phyloP scores from a whole-genome alignment of 1,140 invertebrate species.

The Stegodyphus dumicola region DNA sequence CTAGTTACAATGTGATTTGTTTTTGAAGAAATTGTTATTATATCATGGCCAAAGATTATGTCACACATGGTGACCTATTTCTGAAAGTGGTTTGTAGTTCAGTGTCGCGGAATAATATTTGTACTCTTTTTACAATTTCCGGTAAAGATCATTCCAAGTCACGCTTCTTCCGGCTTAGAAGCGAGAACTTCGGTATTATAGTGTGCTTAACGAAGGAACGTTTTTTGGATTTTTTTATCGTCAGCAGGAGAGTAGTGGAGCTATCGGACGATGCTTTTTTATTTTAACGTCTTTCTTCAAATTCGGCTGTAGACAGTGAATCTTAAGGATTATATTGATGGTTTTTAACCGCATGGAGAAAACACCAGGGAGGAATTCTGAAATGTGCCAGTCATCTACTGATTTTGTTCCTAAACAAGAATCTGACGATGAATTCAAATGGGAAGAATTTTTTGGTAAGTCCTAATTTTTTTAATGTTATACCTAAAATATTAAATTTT shows the following conservation, averaged over 20 bases:
- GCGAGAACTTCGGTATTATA: not conserved
- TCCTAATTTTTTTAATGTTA: not conserved
- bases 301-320: not conserved
- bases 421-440: conserved; percentile 60
- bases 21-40: not conserved
- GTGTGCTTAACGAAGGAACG: not conserved
- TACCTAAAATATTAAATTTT: not conserved
- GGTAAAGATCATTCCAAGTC: conserved; percentile 43
- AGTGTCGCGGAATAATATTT: conserved; percentile 41
- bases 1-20: not conserved
- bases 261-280: no score
- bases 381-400: conserved; percentile 55
- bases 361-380: conserved; percentile 17
- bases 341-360: conserved; percentile 50
- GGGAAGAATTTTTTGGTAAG: conserved; percentile 61
- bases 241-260: no score
- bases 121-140: conserved; percentile 48
- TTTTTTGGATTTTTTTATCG: no score
- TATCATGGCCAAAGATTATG: conserved; percentile 31
- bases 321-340: conserved; percentile 41
- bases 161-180: conserved; percentile 37
- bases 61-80: conserved; percentile 12
- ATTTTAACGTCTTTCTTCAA: no score
- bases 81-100: conserved; percentile 17
- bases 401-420: conserved; percentile 45